Percentiles rank a stretch among this genome's conserved stretches.
These are phyloP conservation scores for Nephrotoma appendiculata DNA, from an alignment of 2,888 invertebrate genomes.

Conservation along the genomic window DNA sequence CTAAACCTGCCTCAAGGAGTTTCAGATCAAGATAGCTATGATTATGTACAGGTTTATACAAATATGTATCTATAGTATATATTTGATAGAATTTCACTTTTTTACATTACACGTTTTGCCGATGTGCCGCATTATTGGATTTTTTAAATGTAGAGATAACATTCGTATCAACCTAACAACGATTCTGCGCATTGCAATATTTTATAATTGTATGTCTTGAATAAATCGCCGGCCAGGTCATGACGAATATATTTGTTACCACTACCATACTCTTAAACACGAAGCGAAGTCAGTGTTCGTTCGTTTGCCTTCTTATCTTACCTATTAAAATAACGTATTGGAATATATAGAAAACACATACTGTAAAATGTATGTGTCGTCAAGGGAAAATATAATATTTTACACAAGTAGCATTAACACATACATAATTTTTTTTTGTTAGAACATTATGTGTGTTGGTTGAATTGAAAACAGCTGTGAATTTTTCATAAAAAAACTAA, in stretches of 20 bases:
- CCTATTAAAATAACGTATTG: background rate
- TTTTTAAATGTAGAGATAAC: background rate
- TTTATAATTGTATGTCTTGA: background rate
- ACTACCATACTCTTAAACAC: background rate
- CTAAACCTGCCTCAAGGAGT: no score
- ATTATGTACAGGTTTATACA: background rate
- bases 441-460: background rate
- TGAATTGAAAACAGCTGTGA: background rate
- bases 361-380: background rate
- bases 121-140: background rate
- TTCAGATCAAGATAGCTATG: background rate
- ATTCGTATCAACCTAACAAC: background rate
- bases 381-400: background rate
- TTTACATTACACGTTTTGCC: background rate
- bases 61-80: no score
- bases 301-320: background rate
- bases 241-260: background rate
- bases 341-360: background rate
- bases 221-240: background rate
- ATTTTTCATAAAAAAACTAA: background rate
- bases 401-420: background rate
- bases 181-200: background rate
- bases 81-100: no score
- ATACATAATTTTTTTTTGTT: background rate
- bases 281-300: background rate